Percentiles rank a stretch among this genome's conserved stretches.
Conservation (phyloP, 2,888 invertebrate genomes). For the Epiblema foenella region DNA sequence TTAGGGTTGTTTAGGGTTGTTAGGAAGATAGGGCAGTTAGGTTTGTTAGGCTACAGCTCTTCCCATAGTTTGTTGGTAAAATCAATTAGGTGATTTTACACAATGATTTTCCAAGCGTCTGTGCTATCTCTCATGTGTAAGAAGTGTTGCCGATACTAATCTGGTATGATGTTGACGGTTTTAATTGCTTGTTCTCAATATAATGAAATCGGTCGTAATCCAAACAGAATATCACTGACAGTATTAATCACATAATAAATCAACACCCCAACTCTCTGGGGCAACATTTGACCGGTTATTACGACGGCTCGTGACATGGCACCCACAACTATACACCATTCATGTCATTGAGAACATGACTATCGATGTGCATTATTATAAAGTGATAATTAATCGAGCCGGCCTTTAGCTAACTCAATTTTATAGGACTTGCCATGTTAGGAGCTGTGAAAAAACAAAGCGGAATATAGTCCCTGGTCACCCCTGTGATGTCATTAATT, state of each 20-base stretch:
- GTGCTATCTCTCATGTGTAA: too few species aligned
- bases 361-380: background rate
- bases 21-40: too few species aligned
- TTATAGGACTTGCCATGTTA: background rate
- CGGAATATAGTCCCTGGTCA: background rate
- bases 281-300: background rate
- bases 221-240: background rate
- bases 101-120: too few species aligned
- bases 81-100: too few species aligned
- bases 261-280: background rate
- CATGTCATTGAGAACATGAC: background rate
- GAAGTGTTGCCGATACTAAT: background rate
- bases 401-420: too few species aligned
- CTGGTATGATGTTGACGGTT: background rate
- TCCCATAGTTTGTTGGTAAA: too few species aligned
- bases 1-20: too few species aligned
- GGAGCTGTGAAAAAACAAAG: background rate
- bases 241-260: conserved; percentile 3
- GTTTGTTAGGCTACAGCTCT: too few species aligned
- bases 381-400: too few species aligned
- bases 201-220: background rate
- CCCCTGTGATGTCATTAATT: conserved; percentile 5
- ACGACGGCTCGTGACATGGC: background rate
- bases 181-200: background rate
- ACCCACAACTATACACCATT: background rate